These are phyloP conservation scores for Leptopterna dolabrata DNA, from an alignment of 2,888 invertebrate species.

Conservation along the genomic window DNA sequence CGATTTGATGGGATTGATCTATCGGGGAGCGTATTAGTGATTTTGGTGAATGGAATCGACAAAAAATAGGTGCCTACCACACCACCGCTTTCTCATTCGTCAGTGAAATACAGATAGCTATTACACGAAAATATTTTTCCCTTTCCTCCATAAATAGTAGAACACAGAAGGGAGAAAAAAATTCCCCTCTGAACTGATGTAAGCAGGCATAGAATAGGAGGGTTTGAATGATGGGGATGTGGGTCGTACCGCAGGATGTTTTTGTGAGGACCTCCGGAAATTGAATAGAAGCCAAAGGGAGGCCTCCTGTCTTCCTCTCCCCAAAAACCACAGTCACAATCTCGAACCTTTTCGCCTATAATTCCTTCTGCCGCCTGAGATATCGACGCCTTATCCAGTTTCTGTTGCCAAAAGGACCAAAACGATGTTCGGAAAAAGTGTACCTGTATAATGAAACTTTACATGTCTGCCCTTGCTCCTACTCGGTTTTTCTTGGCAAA, in stretches of 20 bases:
- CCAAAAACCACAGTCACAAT: not conserved
- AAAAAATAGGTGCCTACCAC: not conserved
- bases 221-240: not conserved
- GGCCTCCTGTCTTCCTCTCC: not conserved
- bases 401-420: not conserved
- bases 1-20: too few relatives aligned
- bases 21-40: too few relatives aligned
- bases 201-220: not conserved
- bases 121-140: conserved; percentile 35
- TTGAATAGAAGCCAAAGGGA: conserved; percentile 45
- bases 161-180: not conserved
- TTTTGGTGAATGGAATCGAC: not conserved
- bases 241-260: conserved; percentile 10
- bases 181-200: not conserved
- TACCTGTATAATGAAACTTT: too few relatives aligned
- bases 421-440: not conserved
- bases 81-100: not conserved
- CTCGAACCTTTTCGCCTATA: not conserved
- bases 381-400: not conserved
- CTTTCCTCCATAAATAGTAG: not conserved
- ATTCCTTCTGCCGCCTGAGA: not conserved
- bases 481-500: too few relatives aligned
- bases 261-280: conserved; percentile 29
- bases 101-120: not conserved
- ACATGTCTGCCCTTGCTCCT: too few relatives aligned